Conservation (phyloP, 2,113 vertebrate species). For the Triplophysa tibetana region DNA sequence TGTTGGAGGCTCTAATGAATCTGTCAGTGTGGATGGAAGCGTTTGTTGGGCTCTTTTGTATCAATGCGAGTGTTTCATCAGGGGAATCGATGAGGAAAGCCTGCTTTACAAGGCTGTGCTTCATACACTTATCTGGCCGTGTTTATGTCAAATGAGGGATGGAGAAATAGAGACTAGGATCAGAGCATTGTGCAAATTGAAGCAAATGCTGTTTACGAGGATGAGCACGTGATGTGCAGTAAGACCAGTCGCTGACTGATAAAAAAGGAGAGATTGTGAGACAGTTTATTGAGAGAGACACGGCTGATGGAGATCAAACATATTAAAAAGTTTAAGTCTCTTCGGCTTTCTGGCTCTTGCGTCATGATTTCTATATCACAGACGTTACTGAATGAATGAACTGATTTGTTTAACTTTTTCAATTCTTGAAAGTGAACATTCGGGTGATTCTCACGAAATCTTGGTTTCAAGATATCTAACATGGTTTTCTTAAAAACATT, state of each 20-base stretch:
- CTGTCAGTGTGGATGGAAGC: slow-evolving; percentile 44
- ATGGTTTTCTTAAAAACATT: too few species aligned
- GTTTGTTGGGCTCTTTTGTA: slow-evolving; percentile 46
- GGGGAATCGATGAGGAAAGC: slow-evolving; percentile 38
- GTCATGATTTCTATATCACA: too few species aligned
- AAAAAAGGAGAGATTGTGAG: not conserved
- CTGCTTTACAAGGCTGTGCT: slow-evolving; percentile 31
- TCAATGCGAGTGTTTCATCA: slow-evolving; percentile 37
- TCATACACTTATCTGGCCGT: not conserved
- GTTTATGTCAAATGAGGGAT: not conserved
- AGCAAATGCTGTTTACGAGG: slow-evolving; percentile 3
- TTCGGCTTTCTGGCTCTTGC: too few species aligned
- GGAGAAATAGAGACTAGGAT: not conserved
- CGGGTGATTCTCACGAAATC: too few species aligned
- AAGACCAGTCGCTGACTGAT: not conserved
- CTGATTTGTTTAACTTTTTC: too few species aligned
- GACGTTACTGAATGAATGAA: too few species aligned
- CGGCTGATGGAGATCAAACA: too few species aligned
- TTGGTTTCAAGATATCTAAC: too few species aligned
- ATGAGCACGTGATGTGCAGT: not conserved
- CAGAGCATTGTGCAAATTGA: not conserved
- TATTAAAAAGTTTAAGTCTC: too few species aligned
- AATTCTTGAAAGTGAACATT: too few species aligned
- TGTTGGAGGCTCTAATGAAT: slow-evolving; percentile 46
- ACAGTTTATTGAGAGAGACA: too few species aligned